Conservation (phyloP, 2,888 invertebrate genomes). For the Drosophila nigricruria region DNA sequence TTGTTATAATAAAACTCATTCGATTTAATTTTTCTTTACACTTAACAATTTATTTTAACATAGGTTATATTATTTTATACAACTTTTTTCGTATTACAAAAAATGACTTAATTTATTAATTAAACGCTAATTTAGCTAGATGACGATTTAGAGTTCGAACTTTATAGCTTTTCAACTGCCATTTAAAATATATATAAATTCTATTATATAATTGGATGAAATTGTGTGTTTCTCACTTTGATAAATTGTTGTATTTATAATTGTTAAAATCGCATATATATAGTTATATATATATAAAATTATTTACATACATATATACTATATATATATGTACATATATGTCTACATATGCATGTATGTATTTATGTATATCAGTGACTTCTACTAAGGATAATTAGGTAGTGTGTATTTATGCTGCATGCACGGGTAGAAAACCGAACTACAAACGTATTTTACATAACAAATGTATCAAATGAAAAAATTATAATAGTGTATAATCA, state of each 20-base stretch:
- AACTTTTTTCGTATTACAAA: slow-evolving; percentile 72
- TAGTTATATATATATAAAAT: slow-evolving; percentile 13
- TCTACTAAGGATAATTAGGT: slow-evolving; percentile 32
- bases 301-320: too few relatives aligned
- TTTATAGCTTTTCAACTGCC: slow-evolving; percentile 49
- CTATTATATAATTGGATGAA: slow-evolving; percentile 28
- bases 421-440: slow-evolving; percentile 41
- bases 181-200: slow-evolving; percentile 51
- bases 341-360: slow-evolving; percentile 12
- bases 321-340: slow-evolving; percentile 1
- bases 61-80: slow-evolving; percentile 69
- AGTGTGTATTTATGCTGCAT: slow-evolving; percentile 40
- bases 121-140: slow-evolving; percentile 74
- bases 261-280: slow-evolving; percentile 32
- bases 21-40: slow-evolving; percentile 45
- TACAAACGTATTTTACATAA: slow-evolving; percentile 71
- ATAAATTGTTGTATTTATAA: slow-evolving; percentile 16
- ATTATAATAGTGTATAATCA: slow-evolving; percentile 21
- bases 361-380: slow-evolving; percentile 33
- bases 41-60: slow-evolving; percentile 82
- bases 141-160: slow-evolving; percentile 45
- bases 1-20: slow-evolving; percentile 10
- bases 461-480: slow-evolving; percentile 49
- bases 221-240: slow-evolving; percentile 22
- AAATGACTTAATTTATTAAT: slow-evolving; percentile 66